A percentile compares a stretch with the other conserved stretches of the same genome.
These are phyloP conservation scores for Sinhomidia bicolor DNA, from an alignment of 2,888 invertebrate genomes.

Conservation along the genomic window DNA sequence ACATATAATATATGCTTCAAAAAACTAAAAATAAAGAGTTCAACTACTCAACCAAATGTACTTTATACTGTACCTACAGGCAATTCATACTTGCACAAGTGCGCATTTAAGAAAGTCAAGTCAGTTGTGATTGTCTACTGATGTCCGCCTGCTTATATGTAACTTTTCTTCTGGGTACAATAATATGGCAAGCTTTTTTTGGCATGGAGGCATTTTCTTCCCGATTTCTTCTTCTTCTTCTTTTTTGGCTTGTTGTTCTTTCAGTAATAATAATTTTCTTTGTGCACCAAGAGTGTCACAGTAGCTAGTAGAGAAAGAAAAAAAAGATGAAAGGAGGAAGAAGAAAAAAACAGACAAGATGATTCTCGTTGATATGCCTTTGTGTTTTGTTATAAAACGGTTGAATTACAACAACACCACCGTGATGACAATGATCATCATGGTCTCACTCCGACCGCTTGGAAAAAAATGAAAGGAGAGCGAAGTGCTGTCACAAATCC, in stretches of 20 bases:
- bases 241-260: conserved; percentile 4
- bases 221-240: too few relatives aligned
- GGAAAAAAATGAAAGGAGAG: not conserved
- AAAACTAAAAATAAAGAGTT: too few relatives aligned
- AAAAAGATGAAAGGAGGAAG: not conserved
- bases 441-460: not conserved
- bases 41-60: too few relatives aligned
- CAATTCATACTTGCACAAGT: not conserved
- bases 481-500: not conserved
- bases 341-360: not conserved
- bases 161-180: not conserved
- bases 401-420: conserved; percentile 6
- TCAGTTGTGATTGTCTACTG: not conserved
- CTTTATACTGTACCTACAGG: not conserved
- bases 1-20: too few relatives aligned
- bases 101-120: not conserved
- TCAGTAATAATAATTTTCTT: not conserved
- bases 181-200: conserved; percentile 1
- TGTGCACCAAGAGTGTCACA: not conserved
- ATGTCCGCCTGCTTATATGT: not conserved
- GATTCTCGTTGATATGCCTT: not conserved
- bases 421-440: not conserved
- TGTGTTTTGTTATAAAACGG: not conserved
- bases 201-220: not conserved
- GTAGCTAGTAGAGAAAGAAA: not conserved